Conservation (phyloP, 2,113 vertebrate species). For the Phaethornis superciliosus region DNA sequence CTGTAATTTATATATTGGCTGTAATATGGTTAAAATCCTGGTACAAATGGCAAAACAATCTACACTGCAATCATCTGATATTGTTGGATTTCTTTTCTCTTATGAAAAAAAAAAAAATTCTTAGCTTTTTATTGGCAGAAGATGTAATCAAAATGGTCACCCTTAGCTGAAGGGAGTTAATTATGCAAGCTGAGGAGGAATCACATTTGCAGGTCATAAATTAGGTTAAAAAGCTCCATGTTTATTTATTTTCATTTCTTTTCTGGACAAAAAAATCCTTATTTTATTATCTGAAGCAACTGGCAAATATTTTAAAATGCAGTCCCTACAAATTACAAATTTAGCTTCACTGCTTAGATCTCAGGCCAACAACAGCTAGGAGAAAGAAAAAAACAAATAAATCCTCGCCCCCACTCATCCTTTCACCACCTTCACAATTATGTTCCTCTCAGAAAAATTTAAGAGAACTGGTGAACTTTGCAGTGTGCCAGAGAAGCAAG, state of each 20-base stretch:
- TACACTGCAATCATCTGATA: not conserved
- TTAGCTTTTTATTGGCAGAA: conserved; percentile 31
- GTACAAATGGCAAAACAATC: not conserved
- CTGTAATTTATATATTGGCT: not conserved
- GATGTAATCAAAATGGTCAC: not conserved
- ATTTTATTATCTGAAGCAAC: conserved; percentile 47
- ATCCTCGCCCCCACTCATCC: conserved; percentile 13
- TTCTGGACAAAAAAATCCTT: conserved; percentile 27
- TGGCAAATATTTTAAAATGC: conserved; percentile 43
- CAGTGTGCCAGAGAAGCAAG: not conserved
- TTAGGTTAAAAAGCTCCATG: conserved; percentile 32
- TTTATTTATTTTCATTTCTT: conserved; percentile 57
- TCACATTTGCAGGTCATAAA: conserved; percentile 42
- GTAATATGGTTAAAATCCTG: not conserved
- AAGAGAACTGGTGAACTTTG: not conserved
- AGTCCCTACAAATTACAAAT: conserved; percentile 27
- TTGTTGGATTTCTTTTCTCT: not conserved
- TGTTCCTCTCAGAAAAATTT: conserved; percentile 46
- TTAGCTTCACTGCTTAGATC: conserved; percentile 33
- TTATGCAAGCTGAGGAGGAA: conserved; percentile 11
- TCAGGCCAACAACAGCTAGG: conserved; percentile 40
- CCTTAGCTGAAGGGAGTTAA: conserved; percentile 24
- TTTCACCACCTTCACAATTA: conserved; percentile 26
- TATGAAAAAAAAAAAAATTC: not conserved
- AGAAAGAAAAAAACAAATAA: conserved; percentile 43